phyloP scores from a whole-genome alignment of 2,113 vertebrate genomes.

The Gambusia affinis region DNA sequence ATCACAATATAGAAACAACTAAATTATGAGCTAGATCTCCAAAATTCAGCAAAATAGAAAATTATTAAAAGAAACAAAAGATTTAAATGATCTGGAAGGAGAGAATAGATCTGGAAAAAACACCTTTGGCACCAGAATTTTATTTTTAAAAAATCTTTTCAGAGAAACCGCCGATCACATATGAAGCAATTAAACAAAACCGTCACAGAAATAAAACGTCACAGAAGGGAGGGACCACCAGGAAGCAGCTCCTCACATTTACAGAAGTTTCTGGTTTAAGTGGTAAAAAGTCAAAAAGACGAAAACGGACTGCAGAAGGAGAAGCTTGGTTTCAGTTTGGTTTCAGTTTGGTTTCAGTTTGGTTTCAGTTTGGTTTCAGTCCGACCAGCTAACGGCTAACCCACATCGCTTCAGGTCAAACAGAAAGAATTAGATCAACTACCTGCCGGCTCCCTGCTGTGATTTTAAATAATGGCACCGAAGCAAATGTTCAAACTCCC shows the following conservation, averaged over 20 bases:
- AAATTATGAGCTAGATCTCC: neutral
- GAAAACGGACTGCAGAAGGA: neutral
- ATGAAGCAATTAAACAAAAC: no score
- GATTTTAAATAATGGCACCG: conserved; percentile 1
- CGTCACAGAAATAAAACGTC: no score
- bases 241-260: neutral
- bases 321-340: neutral
- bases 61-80: neutral
- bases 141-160: no score
- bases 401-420: neutral
- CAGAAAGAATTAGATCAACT: neutral
- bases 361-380: neutral
- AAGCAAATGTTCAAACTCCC: neutral
- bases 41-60: neutral
- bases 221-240: no score
- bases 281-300: neutral
- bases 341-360: neutral
- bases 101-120: no score
- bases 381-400: neutral
- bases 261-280: neutral
- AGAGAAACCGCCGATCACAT: no score
- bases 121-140: no score
- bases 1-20: neutral
- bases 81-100: neutral
- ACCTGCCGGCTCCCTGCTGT: neutral